Evolutionary conservation across 1,140 invertebrate genomes (phyloP).

Genomic region (Drosophila oshimai): DNA sequence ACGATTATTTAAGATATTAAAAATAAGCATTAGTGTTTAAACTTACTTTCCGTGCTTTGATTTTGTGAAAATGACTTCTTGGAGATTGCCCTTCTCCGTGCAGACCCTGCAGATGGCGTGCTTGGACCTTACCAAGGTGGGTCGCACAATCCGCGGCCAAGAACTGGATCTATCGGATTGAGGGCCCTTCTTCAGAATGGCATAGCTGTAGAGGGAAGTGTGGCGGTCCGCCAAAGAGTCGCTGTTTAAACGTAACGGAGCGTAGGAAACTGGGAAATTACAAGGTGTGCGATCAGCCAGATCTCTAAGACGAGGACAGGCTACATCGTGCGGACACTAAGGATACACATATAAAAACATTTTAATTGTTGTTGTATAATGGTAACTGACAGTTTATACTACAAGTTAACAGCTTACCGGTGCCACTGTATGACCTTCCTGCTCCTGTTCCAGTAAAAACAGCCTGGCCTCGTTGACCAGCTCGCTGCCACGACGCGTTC

Average conservation of each 20-base stretch:
- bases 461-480: constrained; percentile 90
- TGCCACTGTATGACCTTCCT: constrained; percentile 87
- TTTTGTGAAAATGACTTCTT: constrained; percentile 90
- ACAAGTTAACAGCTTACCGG: constrained; percentile 85
- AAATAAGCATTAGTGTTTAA: background rate
- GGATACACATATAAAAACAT: too few relatives aligned
- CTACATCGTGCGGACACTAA: constrained; percentile 91
- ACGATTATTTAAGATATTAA: background rate
- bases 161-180: constrained; percentile 83
- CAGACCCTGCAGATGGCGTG: constrained; percentile 92
- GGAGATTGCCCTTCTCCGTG: constrained; percentile 88
- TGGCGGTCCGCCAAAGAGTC: constrained; percentile 74
- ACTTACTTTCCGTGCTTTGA: constrained; percentile 87
- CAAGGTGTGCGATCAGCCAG: constrained; percentile 87
- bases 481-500: constrained; percentile 90
- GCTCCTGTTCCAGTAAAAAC: constrained; percentile 85
- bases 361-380: too few relatives aligned
- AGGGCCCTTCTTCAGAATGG: constrained; percentile 90
- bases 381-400: too few relatives aligned
- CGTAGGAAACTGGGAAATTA: constrained; percentile 89
- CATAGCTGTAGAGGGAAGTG: constrained; percentile 88
- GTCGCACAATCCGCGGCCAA: constrained; percentile 91
- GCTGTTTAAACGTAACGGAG: constrained; percentile 84
- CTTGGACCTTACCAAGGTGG: constrained; percentile 86
- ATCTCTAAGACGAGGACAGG: constrained; percentile 87